A percentile compares a stretch with the other conserved stretches of the same genome.
Conservation (phyloP, 2,113 vertebrate species). For the Syngnathoides biaculeatus region DNA sequence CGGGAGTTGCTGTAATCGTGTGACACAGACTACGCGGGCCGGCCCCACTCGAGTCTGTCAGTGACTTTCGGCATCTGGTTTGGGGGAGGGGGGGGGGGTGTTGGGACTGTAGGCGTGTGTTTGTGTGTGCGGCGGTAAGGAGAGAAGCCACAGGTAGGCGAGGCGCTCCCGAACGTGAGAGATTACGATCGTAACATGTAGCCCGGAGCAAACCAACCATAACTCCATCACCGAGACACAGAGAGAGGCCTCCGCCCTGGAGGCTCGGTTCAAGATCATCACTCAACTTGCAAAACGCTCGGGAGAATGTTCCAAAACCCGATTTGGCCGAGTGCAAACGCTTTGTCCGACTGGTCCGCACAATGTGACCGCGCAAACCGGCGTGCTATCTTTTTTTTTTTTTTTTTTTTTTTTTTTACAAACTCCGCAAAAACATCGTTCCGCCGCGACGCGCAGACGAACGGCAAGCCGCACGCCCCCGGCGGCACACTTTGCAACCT, state of each 20-base stretch:
- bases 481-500: constrained; percentile 25
- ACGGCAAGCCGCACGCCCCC: constrained; percentile 26
- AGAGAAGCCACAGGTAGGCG: constrained; percentile 5
- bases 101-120: neutral
- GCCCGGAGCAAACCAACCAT: constrained; percentile 46
- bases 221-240: neutral
- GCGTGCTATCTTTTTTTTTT: too few species aligned
- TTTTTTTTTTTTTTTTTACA: too few species aligned
- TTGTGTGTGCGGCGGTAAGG: neutral
- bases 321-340: neutral
- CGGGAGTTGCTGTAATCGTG: too few species aligned
- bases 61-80: neutral
- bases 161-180: constrained; percentile 32
- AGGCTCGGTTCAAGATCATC: constrained; percentile 53
- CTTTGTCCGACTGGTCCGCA: constrained; percentile 49
- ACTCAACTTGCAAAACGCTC: constrained; percentile 9
- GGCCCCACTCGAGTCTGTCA: neutral
- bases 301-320: neutral
- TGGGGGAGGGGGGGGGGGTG: neutral
- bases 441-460: constrained; percentile 28
- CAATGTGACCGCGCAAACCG: neutral
- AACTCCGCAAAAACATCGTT: constrained; percentile 15
- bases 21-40: constrained; percentile 34
- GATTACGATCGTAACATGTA: constrained; percentile 53
- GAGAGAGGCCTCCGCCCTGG: neutral